A percentile compares a stretch with the other conserved stretches of the same genome.
Conservation (phyloP, 2,797 vertebrate species). For the Schizopygopsis malacanthus region DNA sequence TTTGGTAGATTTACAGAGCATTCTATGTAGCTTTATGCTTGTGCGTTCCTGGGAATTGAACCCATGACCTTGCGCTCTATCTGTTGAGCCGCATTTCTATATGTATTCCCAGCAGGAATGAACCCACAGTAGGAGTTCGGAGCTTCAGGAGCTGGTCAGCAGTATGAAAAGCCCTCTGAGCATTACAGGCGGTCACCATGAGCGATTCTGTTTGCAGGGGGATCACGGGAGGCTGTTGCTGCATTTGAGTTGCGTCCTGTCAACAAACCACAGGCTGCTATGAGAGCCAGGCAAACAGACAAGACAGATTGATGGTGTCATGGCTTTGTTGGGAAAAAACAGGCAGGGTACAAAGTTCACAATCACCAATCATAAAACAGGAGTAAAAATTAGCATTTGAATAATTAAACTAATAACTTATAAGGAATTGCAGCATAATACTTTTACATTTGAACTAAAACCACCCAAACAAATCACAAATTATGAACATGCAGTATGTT, state of each 20-base stretch:
- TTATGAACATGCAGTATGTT: background rate
- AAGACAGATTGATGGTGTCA: constrained; percentile 31
- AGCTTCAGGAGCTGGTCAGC: constrained; percentile 25
- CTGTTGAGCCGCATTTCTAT: background rate
- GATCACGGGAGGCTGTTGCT: constrained; percentile 41
- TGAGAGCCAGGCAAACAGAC: constrained; percentile 36
- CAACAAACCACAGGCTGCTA: constrained; percentile 44
- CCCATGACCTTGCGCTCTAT: background rate
- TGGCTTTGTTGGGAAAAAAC: background rate
- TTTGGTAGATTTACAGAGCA: constrained; percentile 21
- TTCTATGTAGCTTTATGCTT: background rate
- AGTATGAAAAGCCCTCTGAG: constrained; percentile 24
- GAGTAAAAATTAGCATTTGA: background rate
- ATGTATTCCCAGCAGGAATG: constrained; percentile 25
- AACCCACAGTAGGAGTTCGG: background rate
- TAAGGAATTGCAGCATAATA: background rate
- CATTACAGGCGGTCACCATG: constrained; percentile 27
- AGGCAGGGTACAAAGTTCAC: background rate
- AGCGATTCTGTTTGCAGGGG: constrained; percentile 31
- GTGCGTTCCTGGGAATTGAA: background rate
- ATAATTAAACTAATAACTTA: background rate
- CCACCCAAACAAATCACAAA: background rate
- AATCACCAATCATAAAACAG: background rate
- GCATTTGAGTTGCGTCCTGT: constrained; percentile 35
- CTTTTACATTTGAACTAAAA: background rate